phyloP scores from a whole-genome alignment of 2,113 vertebrate species.

The Tyto alba region DNA sequence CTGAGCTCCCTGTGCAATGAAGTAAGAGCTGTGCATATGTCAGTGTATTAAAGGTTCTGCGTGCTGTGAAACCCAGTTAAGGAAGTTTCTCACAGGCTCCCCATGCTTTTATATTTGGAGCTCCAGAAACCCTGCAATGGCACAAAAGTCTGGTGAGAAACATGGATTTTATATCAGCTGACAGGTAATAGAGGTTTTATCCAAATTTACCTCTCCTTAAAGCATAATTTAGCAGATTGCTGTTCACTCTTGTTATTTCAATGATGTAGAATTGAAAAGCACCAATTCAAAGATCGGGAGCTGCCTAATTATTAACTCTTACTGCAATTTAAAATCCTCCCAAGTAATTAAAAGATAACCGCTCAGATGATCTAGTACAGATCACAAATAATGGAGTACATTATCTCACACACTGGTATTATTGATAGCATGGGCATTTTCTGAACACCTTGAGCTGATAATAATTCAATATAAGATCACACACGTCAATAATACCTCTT shows the following conservation, averaged over 20 bases:
- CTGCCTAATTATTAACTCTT: neutral
- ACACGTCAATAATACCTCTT: neutral
- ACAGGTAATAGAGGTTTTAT: neutral
- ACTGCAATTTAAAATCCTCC: neutral
- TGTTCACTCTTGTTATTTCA: neutral
- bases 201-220: neutral
- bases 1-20: neutral
- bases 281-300: neutral
- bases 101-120: neutral
- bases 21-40: conserved; percentile 25
- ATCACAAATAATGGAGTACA: neutral
- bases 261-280: neutral
- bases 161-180: neutral
- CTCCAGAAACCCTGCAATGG: neutral
- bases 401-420: neutral
- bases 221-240: neutral
- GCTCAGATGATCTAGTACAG: neutral
- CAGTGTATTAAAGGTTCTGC: conserved; percentile 26
- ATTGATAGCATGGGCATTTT: neutral
- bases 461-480: neutral
- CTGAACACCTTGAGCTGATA: neutral
- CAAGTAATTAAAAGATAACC: neutral
- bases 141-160: neutral
- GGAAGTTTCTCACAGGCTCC: neutral
- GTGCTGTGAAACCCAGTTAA: neutral